Evolutionary conservation across 2,113 vertebrate genomes (phyloP), one percentile per base, ranked within the genome.

Genomic region (Phainopepla nitens): DNA sequence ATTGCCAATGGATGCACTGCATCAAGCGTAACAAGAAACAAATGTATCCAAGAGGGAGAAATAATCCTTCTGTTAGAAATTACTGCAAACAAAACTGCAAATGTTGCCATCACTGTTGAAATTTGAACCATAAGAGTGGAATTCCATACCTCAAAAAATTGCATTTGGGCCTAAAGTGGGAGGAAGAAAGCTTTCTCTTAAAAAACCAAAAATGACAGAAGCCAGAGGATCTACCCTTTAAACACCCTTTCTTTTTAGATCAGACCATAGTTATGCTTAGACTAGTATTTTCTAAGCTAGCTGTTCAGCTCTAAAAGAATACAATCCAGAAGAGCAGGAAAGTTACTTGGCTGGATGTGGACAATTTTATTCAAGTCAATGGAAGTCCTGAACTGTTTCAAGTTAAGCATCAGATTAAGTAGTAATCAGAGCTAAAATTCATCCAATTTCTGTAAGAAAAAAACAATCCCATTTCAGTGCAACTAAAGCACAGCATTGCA

Each of bases 11-110:
- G 56, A 94, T 89, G 60, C 56, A 25, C 56, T 1, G 27, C 90
- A 92, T 83, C 85, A 53, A 64, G 76, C 0, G 0, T 87, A 73
- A 87, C 41, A 78, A 94, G 80, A 95, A 90, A 81, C 76, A 94
- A 96, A 75, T 36, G 31, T 68, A 49, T 88, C 68, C 44, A 77
- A 93, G 39, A 57, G 84, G 76, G 85, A 92, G 28, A 88, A 94
- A 76, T 82, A 93, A 78, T 87, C 82, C 56, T 88, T 70, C 58
- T 84, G 85, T 82, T 89, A 65, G 85, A 90, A 92, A 82, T 60
- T 44, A 60, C 56, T 45, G 50, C 77, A 83, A 94, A 93, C 72
- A 84, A 64, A 91, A 66, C 76, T 68, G 51, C 11, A 81, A 95
- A 73, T 53, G 44, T 75, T 96, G 90, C 85, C 68, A 47, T 90